Base-by-base conservation (phyloP, 2,797 vertebrate genomes). In the Pipistrellus pipistrellus region DNA sequence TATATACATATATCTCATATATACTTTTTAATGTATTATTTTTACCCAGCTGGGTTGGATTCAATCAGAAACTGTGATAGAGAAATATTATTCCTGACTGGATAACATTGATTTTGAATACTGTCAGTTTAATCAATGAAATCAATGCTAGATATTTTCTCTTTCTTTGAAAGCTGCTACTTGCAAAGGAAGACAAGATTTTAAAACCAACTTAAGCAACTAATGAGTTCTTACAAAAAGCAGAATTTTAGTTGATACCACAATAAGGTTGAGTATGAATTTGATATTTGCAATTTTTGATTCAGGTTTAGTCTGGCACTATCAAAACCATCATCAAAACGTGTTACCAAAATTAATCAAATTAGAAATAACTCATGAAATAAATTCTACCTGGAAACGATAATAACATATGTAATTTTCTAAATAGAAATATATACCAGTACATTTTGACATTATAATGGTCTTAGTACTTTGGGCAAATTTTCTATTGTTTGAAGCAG, bases 401-500 rank as follows among this genome's bases (percentile, higher is more conserved):
- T n/a, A 64, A 71, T 21, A 46, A 46, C 57, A 55, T 20, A 89
- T 44, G 23, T 30, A 88, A 25, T 76, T 93, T 89, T 69, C 23
- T 62, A 53, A 83, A 23, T 18, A 89, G 91, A 90, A 93, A 46
- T 46, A 55, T 71, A 84, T 48, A 27, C 11, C 12, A 59, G 25
- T 59, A 94, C 71, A 77, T 35, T 90, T 94, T 85, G 32, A 80
- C 83, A 81, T 90, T 62, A 17, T 21, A 38, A 27, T 82, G 23
- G 66, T 78, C 48, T 80, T 92, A 90, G 51, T 30, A 93, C 6
- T 95, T 84, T 86, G 18, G 72, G 64, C 27, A 83, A 35, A 86
- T 93, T 90, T 91, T 94, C 84, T 86, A 15, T 95, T 91, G 89
- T 96, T 94, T 88, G 71, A 92, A 94, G 32, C 69, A 87, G 68